Conservation (phyloP, 2,797 vertebrate genomes). For the Bryconaethiops microstoma region DNA sequence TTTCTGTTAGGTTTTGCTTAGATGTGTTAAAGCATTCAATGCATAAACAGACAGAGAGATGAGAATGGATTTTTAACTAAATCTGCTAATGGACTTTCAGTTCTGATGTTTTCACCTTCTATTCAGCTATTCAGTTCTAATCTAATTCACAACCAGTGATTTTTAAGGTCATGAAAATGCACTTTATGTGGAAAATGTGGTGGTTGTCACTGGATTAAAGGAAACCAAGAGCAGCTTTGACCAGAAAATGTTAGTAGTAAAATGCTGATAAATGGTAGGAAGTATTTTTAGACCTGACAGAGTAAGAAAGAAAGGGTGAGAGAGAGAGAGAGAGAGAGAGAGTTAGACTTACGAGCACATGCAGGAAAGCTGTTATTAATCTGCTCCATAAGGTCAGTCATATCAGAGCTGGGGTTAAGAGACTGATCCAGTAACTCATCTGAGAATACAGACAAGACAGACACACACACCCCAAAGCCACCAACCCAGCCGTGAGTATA, state of each 20-base stretch:
- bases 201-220: not conserved
- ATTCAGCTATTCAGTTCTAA: conserved; percentile 48
- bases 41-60: conserved; percentile 48
- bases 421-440: conserved; percentile 88
- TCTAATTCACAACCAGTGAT: conserved; percentile 32
- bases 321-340: not conserved
- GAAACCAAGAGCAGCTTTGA: not conserved
- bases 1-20: not conserved
- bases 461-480: conserved; percentile 49
- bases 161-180: not conserved
- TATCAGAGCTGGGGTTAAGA: conserved; percentile 87
- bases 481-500: conserved; percentile 45
- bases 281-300: not conserved
- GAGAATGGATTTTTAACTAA: conserved; percentile 73
- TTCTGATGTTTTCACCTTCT: conserved; percentile 52
- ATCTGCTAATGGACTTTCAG: conserved; percentile 57
- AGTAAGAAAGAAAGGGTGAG: not conserved
- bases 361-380: conserved; percentile 94
- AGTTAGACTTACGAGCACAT: conserved; percentile 88
- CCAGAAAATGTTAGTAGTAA: not conserved
- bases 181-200: not conserved
- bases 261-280: not conserved
- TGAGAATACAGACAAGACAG: conserved; percentile 68
- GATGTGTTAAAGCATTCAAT: not conserved
- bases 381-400: conserved; percentile 96